Percentiles rank a stretch among this genome's conserved stretches.
Conservation (phyloP, 1,140 invertebrate species). For the Zaprionus capensis region DNA sequence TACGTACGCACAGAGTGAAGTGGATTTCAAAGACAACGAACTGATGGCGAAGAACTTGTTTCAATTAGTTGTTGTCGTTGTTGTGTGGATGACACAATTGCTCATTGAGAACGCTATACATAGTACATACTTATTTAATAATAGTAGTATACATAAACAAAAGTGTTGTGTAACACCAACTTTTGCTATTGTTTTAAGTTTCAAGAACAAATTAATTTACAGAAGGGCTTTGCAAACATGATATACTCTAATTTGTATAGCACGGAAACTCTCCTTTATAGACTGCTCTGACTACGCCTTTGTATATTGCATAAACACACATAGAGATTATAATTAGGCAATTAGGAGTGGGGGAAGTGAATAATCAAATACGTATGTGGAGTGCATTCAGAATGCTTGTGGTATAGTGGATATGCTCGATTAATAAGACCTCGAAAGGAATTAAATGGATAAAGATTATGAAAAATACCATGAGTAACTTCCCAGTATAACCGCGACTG, state of each 20-base stretch:
- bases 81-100: slow-evolving; percentile 19
- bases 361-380: neutral
- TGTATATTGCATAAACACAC: neutral
- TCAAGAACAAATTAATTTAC: slow-evolving; percentile 15
- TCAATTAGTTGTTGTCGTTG: slow-evolving; percentile 23
- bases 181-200: slow-evolving; percentile 1
- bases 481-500: too few species aligned
- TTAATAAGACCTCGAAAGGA: neutral
- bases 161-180: slow-evolving; percentile 30
- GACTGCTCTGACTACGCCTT: neutral
- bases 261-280: neutral
- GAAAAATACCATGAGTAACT: too few species aligned
- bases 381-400: neutral
- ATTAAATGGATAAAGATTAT: too few species aligned
- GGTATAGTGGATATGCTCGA: neutral
- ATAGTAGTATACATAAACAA: slow-evolving; percentile 35
- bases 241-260: neutral
- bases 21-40: slow-evolving; percentile 24
- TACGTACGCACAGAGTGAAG: neutral
- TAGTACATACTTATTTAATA: slow-evolving; percentile 13
- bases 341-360: slow-evolving; percentile 3
- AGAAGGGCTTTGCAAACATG: neutral
- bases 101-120: slow-evolving; percentile 22
- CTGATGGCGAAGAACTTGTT: slow-evolving; percentile 28
- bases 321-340: slow-evolving; percentile 12